Percentiles rank a stretch among this genome's conserved stretches.
Conservation (phyloP, 2,113 vertebrate genomes). For the Equus quagga region DNA sequence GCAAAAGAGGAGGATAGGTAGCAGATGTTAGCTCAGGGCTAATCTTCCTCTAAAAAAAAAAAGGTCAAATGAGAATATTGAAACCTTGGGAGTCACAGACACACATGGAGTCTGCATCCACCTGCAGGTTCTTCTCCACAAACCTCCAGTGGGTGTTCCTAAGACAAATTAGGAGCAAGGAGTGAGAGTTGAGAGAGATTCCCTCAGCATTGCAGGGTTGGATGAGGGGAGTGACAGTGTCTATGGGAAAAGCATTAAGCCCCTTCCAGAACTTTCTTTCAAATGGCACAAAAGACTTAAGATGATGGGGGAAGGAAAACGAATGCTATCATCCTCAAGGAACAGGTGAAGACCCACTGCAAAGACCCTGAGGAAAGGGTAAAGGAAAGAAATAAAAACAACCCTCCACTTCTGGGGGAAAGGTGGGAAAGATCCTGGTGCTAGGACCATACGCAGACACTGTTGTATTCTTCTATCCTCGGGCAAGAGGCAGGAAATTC, state of each 20-base stretch:
- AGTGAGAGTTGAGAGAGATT: too few relatives aligned
- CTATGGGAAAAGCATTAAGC: neutral
- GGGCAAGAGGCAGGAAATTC: neutral
- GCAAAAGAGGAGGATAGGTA: too few relatives aligned
- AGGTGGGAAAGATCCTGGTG: neutral
- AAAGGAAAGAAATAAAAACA: neutral
- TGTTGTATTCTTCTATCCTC: neutral
- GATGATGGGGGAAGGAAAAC: neutral
- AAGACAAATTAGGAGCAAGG: neutral
- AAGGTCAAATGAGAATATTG: neutral
- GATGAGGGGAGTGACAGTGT: neutral
- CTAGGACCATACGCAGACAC: neutral
- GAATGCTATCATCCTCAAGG: neutral
- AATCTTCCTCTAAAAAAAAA: too few relatives aligned
- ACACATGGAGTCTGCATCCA: neutral
- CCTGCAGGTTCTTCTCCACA: neutral
- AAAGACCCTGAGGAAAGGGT: neutral
- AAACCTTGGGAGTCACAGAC: neutral
- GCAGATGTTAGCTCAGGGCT: too few relatives aligned
- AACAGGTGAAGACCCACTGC: neutral
- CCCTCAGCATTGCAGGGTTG: neutral
- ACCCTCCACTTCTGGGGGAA: neutral
- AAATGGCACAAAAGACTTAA: neutral
- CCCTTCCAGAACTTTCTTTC: neutral
- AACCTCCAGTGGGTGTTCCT: neutral